Conservation (phyloP, 2,113 vertebrate species). For the Gymnorhina tibicen region DNA sequence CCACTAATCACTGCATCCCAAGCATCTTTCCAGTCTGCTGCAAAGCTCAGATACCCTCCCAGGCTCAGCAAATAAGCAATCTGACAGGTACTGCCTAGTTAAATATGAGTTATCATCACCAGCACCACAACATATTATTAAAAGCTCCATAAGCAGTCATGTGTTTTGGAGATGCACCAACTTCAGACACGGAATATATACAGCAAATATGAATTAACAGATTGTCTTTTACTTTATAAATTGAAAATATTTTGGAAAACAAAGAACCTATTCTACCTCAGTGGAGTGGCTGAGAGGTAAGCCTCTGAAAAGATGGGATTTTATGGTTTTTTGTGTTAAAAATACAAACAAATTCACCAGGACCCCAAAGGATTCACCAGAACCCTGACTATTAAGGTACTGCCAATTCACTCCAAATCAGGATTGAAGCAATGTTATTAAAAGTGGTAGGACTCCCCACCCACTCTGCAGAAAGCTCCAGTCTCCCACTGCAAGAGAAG, state of each 20-base stretch:
- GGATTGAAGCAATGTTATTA: not conserved
- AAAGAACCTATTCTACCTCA: not conserved
- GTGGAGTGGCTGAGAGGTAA: not conserved
- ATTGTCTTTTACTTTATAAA: not conserved
- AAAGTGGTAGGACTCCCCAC: not conserved
- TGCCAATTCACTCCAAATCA: not conserved
- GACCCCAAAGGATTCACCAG: not conserved
- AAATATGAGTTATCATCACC: not conserved
- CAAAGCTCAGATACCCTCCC: not conserved
- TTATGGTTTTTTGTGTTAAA: not conserved
- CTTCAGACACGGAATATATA: not conserved
- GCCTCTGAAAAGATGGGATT: not conserved
- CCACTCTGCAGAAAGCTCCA: not conserved
- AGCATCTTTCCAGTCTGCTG: not conserved
- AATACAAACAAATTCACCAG: not conserved
- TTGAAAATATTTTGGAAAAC: not conserved
- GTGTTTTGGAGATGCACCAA: not conserved
- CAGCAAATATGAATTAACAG: not conserved
- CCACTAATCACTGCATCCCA: not conserved
- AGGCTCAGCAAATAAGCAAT: not conserved
- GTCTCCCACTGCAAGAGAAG: not conserved
- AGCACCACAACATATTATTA: not conserved
- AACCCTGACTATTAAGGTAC: not conserved
- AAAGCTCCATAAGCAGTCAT: not conserved
- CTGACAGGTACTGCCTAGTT: not conserved